phyloP scores from a whole-genome alignment of 2,888 invertebrate genomes.

The Drosophila formosana region DNA sequence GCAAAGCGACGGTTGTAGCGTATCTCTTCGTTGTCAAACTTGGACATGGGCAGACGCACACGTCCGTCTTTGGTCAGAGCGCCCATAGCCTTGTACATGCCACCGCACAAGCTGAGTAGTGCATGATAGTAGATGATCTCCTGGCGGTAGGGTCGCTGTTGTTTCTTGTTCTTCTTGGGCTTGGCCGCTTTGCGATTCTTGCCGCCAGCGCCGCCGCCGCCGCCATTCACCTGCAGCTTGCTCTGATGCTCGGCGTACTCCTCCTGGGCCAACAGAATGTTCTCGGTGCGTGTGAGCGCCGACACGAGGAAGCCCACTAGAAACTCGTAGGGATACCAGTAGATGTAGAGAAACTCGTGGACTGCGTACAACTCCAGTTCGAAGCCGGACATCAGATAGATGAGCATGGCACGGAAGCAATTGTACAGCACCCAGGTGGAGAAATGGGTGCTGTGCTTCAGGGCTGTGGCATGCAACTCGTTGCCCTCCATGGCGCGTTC shows the following conservation, averaged over 20 bases:
- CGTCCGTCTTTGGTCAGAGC: slow-evolving; percentile 95
- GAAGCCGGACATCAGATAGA: slow-evolving; percentile 96
- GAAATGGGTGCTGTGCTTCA: slow-evolving; percentile 83
- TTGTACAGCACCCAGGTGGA: slow-evolving; percentile 97
- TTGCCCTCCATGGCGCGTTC: slow-evolving; percentile 89
- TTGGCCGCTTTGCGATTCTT: slow-evolving; percentile 85
- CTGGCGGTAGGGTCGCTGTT: slow-evolving; percentile 91
- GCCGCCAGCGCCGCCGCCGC: slow-evolving; percentile 55
- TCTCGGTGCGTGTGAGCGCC: slow-evolving; percentile 95
- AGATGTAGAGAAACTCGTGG: slow-evolving; percentile 98
- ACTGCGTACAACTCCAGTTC: slow-evolving; percentile 97
- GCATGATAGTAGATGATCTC: slow-evolving; percentile 96
- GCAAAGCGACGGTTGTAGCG: slow-evolving; percentile 97
- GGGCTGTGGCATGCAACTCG: slow-evolving; percentile 92
- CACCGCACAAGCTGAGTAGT: slow-evolving; percentile 96
- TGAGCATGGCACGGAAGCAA: slow-evolving; percentile 95
- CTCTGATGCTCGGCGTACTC: slow-evolving; percentile 86
- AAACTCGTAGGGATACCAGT: slow-evolving; percentile 98
- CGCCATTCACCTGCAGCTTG: slow-evolving; percentile 64
- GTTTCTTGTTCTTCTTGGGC: slow-evolving; percentile 86
- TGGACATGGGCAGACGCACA: slow-evolving; percentile 92
- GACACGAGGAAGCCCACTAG: slow-evolving; percentile 97
- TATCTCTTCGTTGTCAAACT: slow-evolving; percentile 97
- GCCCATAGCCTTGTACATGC: slow-evolving; percentile 97
- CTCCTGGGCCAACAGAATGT: slow-evolving; percentile 92